Evolutionary conservation across 2,888 invertebrate genomes (phyloP).

Genomic region (Ischnus inquisitorius): DNA sequence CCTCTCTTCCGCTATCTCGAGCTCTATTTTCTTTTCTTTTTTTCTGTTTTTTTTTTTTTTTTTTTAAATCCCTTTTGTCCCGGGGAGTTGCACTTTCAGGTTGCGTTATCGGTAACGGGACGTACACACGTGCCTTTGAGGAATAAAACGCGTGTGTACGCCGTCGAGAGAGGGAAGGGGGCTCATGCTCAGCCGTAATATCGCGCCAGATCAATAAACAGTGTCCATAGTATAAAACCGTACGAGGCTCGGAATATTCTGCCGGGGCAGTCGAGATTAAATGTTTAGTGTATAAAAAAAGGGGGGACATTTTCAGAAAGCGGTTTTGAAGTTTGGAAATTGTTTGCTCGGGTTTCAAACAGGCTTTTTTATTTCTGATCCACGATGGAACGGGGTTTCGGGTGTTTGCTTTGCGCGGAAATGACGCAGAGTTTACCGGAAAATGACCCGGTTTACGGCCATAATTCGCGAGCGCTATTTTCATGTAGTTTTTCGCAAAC

Average conservation of each 20-base stretch:
- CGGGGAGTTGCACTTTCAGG: slow-evolving; percentile 65
- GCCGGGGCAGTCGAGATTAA: slow-evolving; percentile 33
- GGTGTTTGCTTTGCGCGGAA: too few relatives aligned
- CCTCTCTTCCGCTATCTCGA: slow-evolving; percentile 14
- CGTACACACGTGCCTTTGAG: slow-evolving; percentile 62
- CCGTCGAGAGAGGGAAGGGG: slow-evolving; percentile 33
- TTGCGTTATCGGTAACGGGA: slow-evolving; percentile 66
- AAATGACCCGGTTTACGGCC: too few relatives aligned
- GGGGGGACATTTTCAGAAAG: not conserved
- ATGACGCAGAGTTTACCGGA: too few relatives aligned
- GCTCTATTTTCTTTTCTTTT: slow-evolving; percentile 54
- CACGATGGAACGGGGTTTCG: too few relatives aligned
- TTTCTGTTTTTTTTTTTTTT: slow-evolving; percentile 56
- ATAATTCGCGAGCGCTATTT: too few relatives aligned
- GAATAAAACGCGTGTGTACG: slow-evolving; percentile 60
- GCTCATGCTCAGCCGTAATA: slow-evolving; percentile 64
- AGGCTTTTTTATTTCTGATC: too few relatives aligned
- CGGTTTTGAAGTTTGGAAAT: too few relatives aligned
- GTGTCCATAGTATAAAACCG: slow-evolving; percentile 28
- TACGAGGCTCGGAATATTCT: slow-evolving; percentile 51
- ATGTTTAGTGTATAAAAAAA: slow-evolving; percentile 31
- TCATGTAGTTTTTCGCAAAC: too few relatives aligned
- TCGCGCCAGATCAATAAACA: slow-evolving; percentile 66
- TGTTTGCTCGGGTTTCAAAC: too few relatives aligned
- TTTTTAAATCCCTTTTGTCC: slow-evolving; percentile 63